phyloP scores from a whole-genome alignment of 2,888 invertebrate species.

The Latrodectus elegans region DNA sequence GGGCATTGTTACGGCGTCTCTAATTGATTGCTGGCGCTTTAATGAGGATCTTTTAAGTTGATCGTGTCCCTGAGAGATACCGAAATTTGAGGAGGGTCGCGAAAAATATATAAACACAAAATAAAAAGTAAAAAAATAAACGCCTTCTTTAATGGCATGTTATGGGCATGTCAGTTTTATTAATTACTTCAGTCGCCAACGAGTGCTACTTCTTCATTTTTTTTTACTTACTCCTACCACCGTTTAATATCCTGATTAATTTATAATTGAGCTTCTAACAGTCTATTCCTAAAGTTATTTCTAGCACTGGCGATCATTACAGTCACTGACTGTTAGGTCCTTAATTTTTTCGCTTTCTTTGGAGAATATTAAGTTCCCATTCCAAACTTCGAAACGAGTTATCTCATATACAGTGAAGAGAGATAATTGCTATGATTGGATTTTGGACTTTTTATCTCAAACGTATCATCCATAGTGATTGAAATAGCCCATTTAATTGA shows the following conservation, averaged over 20 bases:
- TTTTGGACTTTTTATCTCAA: too few relatives aligned
- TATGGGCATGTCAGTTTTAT: constrained; percentile 47
- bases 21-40: constrained; percentile 27
- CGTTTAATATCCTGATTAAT: constrained; percentile 37
- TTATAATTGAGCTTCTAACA: not conserved
- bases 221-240: not conserved
- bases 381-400: too few relatives aligned
- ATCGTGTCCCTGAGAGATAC: constrained; percentile 32
- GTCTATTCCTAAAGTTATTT: not conserved
- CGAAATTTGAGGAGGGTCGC: not conserved
- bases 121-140: not conserved
- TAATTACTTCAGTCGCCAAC: constrained; percentile 28
- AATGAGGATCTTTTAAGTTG: constrained; percentile 44
- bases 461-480: too few relatives aligned
- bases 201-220: not conserved
- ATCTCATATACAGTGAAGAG: too few relatives aligned
- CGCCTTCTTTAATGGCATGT: constrained; percentile 29
- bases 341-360: too few relatives aligned
- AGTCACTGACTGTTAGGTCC: not conserved
- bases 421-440: too few relatives aligned
- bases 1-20: constrained; percentile 3
- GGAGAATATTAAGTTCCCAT: too few relatives aligned
- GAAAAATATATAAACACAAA: not conserved
- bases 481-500: too few relatives aligned
- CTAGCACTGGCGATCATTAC: not conserved